Conservation (phyloP, 2,113 vertebrate genomes). For the Hassar affinis region DNA sequence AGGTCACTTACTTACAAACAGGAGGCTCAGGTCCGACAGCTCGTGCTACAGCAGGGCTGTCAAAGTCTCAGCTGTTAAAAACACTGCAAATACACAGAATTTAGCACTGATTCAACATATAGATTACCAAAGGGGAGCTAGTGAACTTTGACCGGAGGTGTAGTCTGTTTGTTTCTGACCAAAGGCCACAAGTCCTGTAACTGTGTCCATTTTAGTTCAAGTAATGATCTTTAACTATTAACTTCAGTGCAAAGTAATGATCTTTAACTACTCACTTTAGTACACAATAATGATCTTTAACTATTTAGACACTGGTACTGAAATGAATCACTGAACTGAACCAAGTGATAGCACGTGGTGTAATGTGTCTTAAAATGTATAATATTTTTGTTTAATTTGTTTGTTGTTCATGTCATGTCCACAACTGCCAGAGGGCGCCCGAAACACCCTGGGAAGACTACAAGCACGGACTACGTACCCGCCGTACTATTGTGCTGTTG, state of each 20-base stretch:
- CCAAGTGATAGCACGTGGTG: background rate
- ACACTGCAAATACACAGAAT: background rate
- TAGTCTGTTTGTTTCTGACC: constrained; percentile 60
- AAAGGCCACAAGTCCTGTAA: constrained; percentile 37
- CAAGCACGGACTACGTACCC: too few species aligned
- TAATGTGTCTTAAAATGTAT: background rate
- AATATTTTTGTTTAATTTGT: too few species aligned
- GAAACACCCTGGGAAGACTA: too few species aligned
- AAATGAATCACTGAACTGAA: background rate
- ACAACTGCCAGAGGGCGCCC: too few species aligned
- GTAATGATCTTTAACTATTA: too few species aligned
- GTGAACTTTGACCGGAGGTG: constrained; percentile 64
- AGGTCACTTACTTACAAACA: background rate
- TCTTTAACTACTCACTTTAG: too few species aligned
- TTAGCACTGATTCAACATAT: background rate
- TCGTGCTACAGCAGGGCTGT: background rate
- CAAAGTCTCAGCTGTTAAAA: background rate
- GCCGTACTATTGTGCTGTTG: too few species aligned
- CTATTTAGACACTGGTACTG: background rate
- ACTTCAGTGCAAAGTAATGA: too few species aligned
- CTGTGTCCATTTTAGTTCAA: background rate
- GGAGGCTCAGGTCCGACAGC: background rate
- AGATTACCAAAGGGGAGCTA: background rate
- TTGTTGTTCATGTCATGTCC: too few species aligned
- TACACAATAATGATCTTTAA: background rate